Conservation (phyloP, 2,888 invertebrate species). For the Ormyrus pomaceus region DNA sequence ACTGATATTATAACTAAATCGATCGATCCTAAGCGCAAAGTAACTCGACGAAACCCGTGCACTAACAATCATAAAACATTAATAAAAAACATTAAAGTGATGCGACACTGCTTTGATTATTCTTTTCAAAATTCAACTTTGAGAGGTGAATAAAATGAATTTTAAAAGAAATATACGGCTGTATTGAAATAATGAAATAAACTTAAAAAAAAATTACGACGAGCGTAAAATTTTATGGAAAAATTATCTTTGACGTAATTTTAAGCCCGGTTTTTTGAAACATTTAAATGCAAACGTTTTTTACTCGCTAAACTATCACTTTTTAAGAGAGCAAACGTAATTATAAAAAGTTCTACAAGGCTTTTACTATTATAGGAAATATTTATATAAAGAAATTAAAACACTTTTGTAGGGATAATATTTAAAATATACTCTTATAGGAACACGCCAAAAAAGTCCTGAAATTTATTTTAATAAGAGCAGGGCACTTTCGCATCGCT, state of each 20-base stretch:
- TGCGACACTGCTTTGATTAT: constrained; percentile 1
- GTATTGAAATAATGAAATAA: background rate
- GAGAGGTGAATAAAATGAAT: background rate
- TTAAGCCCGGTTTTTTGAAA: too few relatives aligned
- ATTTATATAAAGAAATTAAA: too few relatives aligned
- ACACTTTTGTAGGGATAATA: too few relatives aligned
- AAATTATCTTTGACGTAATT: too few relatives aligned
- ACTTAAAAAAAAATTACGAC: background rate
- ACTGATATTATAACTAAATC: constrained; percentile 51
- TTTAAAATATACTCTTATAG: background rate
- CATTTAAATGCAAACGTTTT: too few relatives aligned
- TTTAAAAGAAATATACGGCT: background rate
- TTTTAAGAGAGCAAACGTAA: too few relatives aligned
- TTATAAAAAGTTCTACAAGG: too few relatives aligned
- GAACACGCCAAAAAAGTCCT: background rate
- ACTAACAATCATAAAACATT: constrained; percentile 28
- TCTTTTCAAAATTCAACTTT: background rate
- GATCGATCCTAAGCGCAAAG: constrained; percentile 40
- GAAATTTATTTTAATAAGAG: background rate
- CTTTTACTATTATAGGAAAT: too few relatives aligned
- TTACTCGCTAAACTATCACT: too few relatives aligned
- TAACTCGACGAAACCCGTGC: constrained; percentile 31
- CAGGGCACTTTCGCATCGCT: constrained; percentile 28
- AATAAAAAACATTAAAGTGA: constrained; percentile 1
- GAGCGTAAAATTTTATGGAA: background rate